Base-by-base conservation (phyloP, 1,140 invertebrate genomes). In the Zophobas atratus region DNA sequence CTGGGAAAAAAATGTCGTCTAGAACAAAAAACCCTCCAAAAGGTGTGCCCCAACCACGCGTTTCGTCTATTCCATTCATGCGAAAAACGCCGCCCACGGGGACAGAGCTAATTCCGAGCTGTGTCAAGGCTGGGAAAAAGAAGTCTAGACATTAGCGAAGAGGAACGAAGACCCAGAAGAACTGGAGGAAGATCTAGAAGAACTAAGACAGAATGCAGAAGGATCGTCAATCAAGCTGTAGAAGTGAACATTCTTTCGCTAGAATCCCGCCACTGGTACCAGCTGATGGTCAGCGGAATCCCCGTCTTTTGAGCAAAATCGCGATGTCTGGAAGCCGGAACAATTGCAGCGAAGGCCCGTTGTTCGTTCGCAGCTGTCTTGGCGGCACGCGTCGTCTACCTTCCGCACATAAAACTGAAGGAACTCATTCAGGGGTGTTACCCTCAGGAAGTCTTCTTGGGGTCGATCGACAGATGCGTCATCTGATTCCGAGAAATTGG, bases 231-330 rank as follows among this genome's bases (percentile, higher is more conserved):
- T 20, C 20, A 20, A 20, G 20, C 20, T 20, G 20, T 2, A n/a
- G 34, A 8, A 60, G 56, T 36, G 38, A 60, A 43, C 33, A 43
- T 67, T 67, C 33, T 20, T 20, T 38, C 60, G 41, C 60, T n/a
- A n/a, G 60, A 67, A 67, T 39, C 60, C n/a, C 39, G 38, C 38
- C 60, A 67, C 20, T 20, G 20, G 20, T 20, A 20, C 41, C 60
- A 67, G 60, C 60, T 67, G 60, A 67, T 67, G 60, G 60, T 67
- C 60, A 67, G 60, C 38, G 60, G 60, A 43, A 67, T 67, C 60
- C 60, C 60, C 60, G 60, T 41, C 60, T 43, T 67, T 67, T 67
- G 39, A 35, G 8, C 8, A 60, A 60, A 67, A 46, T 43, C 60
- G 60, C 60, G 60, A 67, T 32, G 60, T 67, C 60, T 60, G 56